These are phyloP conservation scores for Drosophila simulans DNA, from an alignment of 1,140 invertebrate genomes.

Conservation along the genomic window DNA sequence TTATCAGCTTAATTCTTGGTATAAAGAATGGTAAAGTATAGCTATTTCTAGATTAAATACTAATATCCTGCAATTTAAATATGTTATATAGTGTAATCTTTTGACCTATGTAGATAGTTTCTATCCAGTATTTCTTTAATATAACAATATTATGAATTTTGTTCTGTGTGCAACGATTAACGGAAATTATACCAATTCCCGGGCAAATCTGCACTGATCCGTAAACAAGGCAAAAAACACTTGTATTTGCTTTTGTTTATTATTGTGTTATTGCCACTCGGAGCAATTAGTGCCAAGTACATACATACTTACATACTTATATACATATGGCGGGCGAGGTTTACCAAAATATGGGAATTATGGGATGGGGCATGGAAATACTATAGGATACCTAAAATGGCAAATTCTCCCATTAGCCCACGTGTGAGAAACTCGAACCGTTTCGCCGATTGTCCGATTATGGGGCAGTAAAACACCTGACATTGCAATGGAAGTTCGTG, in stretches of 20 bases:
- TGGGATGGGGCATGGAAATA: neutral
- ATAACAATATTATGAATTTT: neutral
- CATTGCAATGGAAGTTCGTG: slow-evolving; percentile 6
- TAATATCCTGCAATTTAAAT: no score
- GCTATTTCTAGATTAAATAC: no score
- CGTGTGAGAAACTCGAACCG: slow-evolving; percentile 8
- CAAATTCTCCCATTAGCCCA: slow-evolving; percentile 9
- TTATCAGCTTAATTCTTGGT: neutral
- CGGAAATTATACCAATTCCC: slow-evolving; percentile 26
- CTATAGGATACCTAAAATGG: neutral
- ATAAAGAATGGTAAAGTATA: no score
- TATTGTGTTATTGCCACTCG: slow-evolving; percentile 20
- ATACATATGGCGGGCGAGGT: neutral
- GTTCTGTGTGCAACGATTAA: slow-evolving; percentile 7
- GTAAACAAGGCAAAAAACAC: slow-evolving; percentile 18
- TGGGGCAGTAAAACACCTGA: slow-evolving; percentile 14
- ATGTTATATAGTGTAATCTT: no score
- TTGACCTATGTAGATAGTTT: no score
- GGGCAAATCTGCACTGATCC: slow-evolving; percentile 14
- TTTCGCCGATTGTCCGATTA: slow-evolving; percentile 17
- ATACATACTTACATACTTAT: neutral
- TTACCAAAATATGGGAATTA: neutral
- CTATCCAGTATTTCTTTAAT: no score
- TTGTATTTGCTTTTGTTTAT: slow-evolving; percentile 23
- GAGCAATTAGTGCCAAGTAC: slow-evolving; percentile 31